phyloP scores from a whole-genome alignment of 2,888 invertebrate species.

The Platycnemis pennipes region DNA sequence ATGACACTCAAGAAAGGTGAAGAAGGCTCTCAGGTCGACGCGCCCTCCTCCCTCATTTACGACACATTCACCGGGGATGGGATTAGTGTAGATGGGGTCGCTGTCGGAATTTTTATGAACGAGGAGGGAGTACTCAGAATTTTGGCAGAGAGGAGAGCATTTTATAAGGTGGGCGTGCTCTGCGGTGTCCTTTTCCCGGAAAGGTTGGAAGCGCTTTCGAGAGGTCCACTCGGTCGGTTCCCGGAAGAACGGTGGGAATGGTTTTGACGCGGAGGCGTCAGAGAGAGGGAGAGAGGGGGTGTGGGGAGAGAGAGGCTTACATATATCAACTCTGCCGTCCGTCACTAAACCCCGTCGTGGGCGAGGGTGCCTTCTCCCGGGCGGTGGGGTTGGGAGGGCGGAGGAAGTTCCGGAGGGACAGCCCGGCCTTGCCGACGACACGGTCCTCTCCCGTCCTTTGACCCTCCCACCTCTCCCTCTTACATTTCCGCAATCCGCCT shows the following conservation, averaged over 20 bases:
- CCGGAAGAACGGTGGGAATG: neutral
- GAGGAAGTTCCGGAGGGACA: slow-evolving; percentile 13
- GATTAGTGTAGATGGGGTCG: too few relatives aligned
- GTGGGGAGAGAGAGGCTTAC: too few relatives aligned
- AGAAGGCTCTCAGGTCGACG: neutral
- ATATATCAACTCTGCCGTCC: too few relatives aligned
- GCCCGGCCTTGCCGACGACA: slow-evolving; percentile 37
- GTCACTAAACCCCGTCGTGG: neutral
- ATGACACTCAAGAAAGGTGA: too few relatives aligned
- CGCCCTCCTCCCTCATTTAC: neutral
- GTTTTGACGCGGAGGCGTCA: neutral
- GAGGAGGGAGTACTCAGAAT: neutral
- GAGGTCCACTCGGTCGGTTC: neutral
- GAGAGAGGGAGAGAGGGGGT: too few relatives aligned
- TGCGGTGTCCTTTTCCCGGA: neutral
- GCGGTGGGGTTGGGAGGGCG: neutral
- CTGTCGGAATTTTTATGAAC: neutral
- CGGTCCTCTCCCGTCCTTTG: neutral
- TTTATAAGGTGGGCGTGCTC: neutral
- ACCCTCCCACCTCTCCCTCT: neutral
- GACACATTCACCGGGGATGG: slow-evolving; percentile 1
- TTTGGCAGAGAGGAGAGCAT: neutral
- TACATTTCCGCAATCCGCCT: neutral
- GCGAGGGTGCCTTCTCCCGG: neutral
- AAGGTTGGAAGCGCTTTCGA: neutral